Evolutionary conservation across 2,113 vertebrate genomes (phyloP).

Genomic region (Dendrocopos noguchii): DNA sequence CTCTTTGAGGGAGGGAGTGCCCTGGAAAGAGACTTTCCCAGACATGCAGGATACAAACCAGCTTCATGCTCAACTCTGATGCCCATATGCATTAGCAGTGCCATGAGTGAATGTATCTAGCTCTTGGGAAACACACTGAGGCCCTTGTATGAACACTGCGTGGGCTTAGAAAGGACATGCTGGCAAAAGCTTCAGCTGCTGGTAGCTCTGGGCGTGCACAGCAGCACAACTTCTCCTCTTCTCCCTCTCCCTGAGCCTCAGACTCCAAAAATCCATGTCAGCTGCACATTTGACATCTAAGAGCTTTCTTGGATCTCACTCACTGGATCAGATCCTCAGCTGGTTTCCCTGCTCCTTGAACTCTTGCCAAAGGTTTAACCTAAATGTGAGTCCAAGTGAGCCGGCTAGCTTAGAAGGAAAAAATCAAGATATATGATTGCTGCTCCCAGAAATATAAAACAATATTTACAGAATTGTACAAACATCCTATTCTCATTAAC

Average conservation of each 20-base stretch:
- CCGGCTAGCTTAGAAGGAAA: not conserved
- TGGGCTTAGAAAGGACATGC: not conserved
- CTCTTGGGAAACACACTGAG: not conserved
- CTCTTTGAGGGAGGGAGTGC: not conserved
- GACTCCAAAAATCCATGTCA: not conserved
- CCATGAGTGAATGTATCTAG: not conserved
- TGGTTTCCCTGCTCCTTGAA: constrained; percentile 34
- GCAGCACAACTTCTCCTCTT: not conserved
- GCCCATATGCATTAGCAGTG: not conserved
- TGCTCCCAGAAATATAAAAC: constrained; percentile 67
- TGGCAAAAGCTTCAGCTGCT: not conserved
- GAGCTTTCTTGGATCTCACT: constrained; percentile 55
- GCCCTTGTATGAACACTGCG: fast-evolving
- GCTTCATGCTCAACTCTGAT: not conserved
- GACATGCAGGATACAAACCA: not conserved
- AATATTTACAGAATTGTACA: constrained; percentile 71
- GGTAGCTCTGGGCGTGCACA: not conserved
- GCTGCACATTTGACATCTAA: constrained; percentile 33
- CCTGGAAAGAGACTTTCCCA: not conserved
- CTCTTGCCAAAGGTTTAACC: constrained; percentile 38
- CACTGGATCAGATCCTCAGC: constrained; percentile 41
- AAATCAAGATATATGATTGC: constrained; percentile 35
- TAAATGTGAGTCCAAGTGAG: constrained; percentile 33
- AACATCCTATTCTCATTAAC: constrained; percentile 73
- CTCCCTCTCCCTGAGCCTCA: not conserved